Base-by-base conservation (phyloP, 1,140 invertebrate species). In the Aphaenogaster ashmeadi region DNA sequence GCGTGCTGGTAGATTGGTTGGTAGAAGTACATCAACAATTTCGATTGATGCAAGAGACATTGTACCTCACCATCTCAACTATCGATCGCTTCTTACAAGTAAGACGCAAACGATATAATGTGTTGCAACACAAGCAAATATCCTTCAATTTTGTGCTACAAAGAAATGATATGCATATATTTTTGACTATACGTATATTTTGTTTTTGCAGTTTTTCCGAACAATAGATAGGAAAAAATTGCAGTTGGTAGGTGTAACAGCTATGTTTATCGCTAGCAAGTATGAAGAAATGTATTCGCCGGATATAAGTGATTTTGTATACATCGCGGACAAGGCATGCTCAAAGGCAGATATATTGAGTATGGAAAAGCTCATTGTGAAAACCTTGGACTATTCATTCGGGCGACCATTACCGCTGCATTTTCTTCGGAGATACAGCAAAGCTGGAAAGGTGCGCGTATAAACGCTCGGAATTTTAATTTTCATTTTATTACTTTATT, bases 271-370 rank as follows among this genome's bases (percentile, higher is more conserved):
- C 84, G 98, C 99, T 13, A 97, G 97, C 90, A 99, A 99, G 94
- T 99, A 99, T 93, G 99, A 99, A 95, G 99, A 99, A 96, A 98
- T 99, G 93, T 98, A 98, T 92, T 96, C 98, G 6, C 98, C 99
- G 3, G 98, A 98, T 78, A 96, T 99, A 44, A 95, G 95, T 2
- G 99, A 99, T 94, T 99, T 99, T 96, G 97, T 98, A 8, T 99
- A 98, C 92, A 98, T 99, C 60, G 98, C 98, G 21, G 99, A 99
- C 94, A 97, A 98, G 94, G 97, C 98, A 0, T 99, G 98, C 93
- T 97, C 96, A 0, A 98, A 97, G 90, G 92, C 95, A 9, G 97
- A 99, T 91, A 97, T 99, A 52, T 95, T 98, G 21, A 95, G 96
- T 67, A 99, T 99, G 97, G 99, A 99, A 95, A 95, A 96, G 86